A percentile compares a stretch with the other conserved stretches of the same genome.
These are phyloP conservation scores for Gandaritis pyraliata DNA, from an alignment of 2,888 invertebrate genomes.

Conservation along the genomic window DNA sequence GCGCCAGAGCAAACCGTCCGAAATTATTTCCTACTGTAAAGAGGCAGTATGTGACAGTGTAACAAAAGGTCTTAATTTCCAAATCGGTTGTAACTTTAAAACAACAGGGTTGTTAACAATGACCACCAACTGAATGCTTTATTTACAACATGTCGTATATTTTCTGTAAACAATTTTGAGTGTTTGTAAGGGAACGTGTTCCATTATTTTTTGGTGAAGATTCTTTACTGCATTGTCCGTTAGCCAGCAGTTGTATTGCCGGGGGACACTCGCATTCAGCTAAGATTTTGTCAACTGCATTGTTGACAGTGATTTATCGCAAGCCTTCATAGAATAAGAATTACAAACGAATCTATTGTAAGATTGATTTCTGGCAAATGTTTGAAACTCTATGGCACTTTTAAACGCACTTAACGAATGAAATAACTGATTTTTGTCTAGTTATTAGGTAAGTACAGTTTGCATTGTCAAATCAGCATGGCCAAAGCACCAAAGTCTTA, in stretches of 20 bases:
- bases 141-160: constrained; percentile 69
- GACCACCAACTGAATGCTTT: constrained; percentile 62
- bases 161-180: constrained; percentile 59
- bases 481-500: constrained; percentile 79
- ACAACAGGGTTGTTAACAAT: constrained; percentile 64
- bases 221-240: constrained; percentile 58
- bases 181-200: constrained; percentile 52
- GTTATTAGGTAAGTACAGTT: constrained; percentile 45
- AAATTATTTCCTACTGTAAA: constrained; percentile 58
- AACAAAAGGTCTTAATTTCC: constrained; percentile 46
- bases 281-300: constrained; percentile 66
- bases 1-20: constrained; percentile 68
- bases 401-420: constrained; percentile 19
- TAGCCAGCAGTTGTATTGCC: constrained; percentile 55
- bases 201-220: constrained; percentile 57
- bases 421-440: constrained; percentile 29
- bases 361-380: constrained; percentile 26
- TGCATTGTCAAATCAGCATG: constrained; percentile 63
- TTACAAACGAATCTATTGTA: constrained; percentile 46
- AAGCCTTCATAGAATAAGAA: constrained; percentile 54
- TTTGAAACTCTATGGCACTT: constrained; percentile 21
- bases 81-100: constrained; percentile 52
- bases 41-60: constrained; percentile 45
- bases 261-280: constrained; percentile 47
- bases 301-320: constrained; percentile 74